Base-by-base conservation (phyloP, 2,797 vertebrate genomes). In the Salarias fasciatus region DNA sequence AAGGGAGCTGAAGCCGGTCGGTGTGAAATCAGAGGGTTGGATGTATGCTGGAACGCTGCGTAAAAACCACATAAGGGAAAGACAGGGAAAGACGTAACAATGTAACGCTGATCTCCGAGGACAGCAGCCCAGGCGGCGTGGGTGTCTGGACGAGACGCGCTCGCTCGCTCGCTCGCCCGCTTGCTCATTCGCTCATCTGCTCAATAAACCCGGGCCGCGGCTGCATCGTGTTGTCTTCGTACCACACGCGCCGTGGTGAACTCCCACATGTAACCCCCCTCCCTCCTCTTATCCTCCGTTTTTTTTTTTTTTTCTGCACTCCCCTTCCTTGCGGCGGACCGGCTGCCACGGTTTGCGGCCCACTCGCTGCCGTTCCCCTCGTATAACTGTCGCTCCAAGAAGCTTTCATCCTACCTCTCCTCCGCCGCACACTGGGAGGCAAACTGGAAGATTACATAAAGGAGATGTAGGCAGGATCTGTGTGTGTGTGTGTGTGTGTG, bases 121-220 rank as follows among this genome's bases (percentile, higher is more conserved):
- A 81, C 83, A 74, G 15, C 62, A 63, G 83, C 79, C 76, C 65
- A 51, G 80, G 83, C 82, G 69, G 85, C 66, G 87, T 91, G 86
- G 89, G 90, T 75, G 89, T 88, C 74, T 86, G 85, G 79, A 82
- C 69, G 18, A 86, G 84, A 88, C 79, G 72, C 9, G 41, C 71
- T 76, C 46, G 66, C 80, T 83, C 79, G 75, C 72, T 83, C n/a
- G n/a, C n/a, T n/a, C n/a, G n/a, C n/a, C n/a, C n/a, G n/a, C 80
- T 83, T 79, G 75, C 72, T 83, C 81, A 82, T 75, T 83, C 73
- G 77, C 71, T 89, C 82, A 79, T 84, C 83, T 83, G 77, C 75
- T 83, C 62, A 59, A 64, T 63, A 66, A 75, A 87, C 61, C 80
- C 51, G 66, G 75, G 75, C 77, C 68, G 78, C 14, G 40, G 76